Evolutionary conservation across 2,888 invertebrate genomes (phyloP), one percentile per base, ranked within the genome.

Genomic region (Stenurella melanura): DNA sequence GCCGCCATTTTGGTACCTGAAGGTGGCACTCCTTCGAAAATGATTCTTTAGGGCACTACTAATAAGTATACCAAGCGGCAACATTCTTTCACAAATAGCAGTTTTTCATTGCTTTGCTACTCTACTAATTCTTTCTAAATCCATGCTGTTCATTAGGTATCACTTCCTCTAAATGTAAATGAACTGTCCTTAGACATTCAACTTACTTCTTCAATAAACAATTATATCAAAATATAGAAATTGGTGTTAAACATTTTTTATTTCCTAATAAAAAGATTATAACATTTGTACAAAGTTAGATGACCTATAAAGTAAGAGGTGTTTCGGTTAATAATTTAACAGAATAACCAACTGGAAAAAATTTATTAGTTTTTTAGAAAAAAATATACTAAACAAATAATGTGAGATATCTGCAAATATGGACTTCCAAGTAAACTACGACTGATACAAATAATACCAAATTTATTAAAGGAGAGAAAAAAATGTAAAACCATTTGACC

Each of bases 281-380:
- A 12, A 50, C 50, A 50, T 50, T 50, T 50, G 50, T 50, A 50
- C 50, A 50, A n/a, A 50, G 15, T n/a, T 50, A 50, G n/a, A 50
- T 50, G 50, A 50, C 50, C 0, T 50, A 50, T n/a, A 50, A 50
- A 50, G 50, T 50, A 50, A 50, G 50, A 50, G 50, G 50, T n/a
- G 15, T 50, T 50, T 50, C n/a, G 50, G 58, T 58, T 58, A 58
- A 30, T n/a, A 61, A 30, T 61, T 26, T 61, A 15, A 30, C n/a
- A n/a, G 61, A 61, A 12, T 21, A 61, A 61, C 34, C 30, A 61
- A 30, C 61, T 61, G 30, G 30, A 61, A 56, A 34, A 69, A 57
- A 69, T 69, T 69, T 69, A 69, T 69, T 69, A 57, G 19, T 58
- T 38, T 69, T 19, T 69, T 69, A 69, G 30, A 69, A 69, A 69